Evolutionary conservation across 2,113 vertebrate genomes (phyloP).

Genomic region (Acrocephalus kingi): DNA sequence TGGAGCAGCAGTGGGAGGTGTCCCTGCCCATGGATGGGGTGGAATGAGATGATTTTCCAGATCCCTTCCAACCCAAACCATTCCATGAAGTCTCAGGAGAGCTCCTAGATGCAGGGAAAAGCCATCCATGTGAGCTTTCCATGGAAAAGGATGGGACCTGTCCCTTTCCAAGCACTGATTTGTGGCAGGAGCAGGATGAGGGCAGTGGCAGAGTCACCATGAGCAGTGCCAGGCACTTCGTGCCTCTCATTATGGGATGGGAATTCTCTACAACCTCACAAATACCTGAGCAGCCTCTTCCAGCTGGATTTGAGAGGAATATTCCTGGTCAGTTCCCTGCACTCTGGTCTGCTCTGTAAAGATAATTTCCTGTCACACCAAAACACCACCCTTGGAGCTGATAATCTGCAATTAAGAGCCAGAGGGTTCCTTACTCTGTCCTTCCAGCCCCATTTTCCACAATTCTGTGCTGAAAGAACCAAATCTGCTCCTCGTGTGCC

Average conservation of each 20-base stretch:
- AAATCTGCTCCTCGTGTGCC: background rate
- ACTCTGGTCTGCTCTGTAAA: rapidly evolving
- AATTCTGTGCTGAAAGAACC: rapidly evolving
- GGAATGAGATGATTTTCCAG: background rate
- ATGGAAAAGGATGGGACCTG: background rate
- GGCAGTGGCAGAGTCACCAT: rapidly evolving
- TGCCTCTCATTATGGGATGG: background rate
- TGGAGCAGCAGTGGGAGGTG: rapidly evolving
- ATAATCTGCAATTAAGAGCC: background rate
- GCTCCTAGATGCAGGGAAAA: background rate
- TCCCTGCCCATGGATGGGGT: background rate
- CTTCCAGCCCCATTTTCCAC: background rate
- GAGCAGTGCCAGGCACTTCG: background rate
- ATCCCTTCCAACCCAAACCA: background rate
- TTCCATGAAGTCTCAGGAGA: background rate
- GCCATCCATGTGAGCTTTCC: rapidly evolving
- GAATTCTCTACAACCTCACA: background rate
- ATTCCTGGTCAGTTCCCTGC: rapidly evolving
- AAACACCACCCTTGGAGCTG: background rate
- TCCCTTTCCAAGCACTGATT: background rate
- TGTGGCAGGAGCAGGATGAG: background rate
- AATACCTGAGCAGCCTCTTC: background rate
- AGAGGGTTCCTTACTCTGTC: rapidly evolving
- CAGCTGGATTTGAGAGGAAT: background rate
- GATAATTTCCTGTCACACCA: background rate